A percentile compares a stretch with the other conserved stretches of the same genome.
These are phyloP conservation scores for Brachionus plicatilis DNA, from an alignment of 1,140 invertebrate species.

Conservation along the genomic window DNA sequence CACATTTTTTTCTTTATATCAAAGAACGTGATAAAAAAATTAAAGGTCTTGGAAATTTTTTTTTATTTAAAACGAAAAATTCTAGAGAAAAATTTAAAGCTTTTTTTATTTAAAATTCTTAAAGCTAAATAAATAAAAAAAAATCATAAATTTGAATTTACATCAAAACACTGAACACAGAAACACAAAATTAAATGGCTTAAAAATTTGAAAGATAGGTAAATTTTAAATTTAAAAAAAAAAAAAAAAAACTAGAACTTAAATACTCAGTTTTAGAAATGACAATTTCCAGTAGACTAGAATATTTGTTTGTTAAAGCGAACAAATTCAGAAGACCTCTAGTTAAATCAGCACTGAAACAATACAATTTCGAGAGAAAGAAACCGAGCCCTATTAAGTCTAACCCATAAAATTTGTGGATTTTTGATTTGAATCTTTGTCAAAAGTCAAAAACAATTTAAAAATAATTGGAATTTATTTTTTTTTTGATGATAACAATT, in stretches of 20 bases:
- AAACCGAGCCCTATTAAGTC: neutral
- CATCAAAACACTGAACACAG: neutral
- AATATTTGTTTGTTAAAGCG: neutral
- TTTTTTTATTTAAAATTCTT: no score
- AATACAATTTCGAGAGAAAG: neutral
- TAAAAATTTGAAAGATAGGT: neutral
- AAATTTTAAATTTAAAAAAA: neutral
- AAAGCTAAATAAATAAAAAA: neutral
- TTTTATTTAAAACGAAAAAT: neutral
- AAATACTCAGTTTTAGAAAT: neutral
- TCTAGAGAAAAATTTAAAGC: neutral
- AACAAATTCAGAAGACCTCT: neutral
- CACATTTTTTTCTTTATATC: neutral
- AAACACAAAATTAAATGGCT: neutral
- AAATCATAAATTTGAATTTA: neutral
- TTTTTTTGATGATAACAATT: neutral
- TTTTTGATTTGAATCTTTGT: neutral
- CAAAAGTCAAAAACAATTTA: conserved; percentile 5
- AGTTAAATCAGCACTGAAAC: neutral
- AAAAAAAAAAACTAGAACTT: neutral
- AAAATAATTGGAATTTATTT: neutral
- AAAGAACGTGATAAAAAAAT: neutral
- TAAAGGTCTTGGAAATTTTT: neutral
- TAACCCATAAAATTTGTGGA: neutral
- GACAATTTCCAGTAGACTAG: neutral